phyloP scores from a whole-genome alignment of 2,797 vertebrate species.

The Chloroceryle amazona region DNA sequence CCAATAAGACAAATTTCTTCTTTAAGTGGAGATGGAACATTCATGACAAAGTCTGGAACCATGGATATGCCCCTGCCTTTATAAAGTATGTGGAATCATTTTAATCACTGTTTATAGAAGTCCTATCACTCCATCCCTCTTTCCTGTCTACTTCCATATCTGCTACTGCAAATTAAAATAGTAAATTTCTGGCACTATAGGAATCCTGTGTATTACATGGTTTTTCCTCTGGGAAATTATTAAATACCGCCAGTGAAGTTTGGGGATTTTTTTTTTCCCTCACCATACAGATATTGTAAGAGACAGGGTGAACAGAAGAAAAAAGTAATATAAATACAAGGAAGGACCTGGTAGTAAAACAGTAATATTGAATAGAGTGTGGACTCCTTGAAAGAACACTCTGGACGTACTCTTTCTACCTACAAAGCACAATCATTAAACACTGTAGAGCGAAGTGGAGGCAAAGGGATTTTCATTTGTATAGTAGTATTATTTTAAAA shows the following conservation, averaged over 20 bases:
- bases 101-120: conserved; percentile 3
- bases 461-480: neutral
- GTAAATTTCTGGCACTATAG: neutral
- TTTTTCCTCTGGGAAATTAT: conserved; percentile 5
- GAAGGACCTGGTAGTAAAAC: neutral
- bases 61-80: neutral
- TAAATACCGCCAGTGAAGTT: neutral
- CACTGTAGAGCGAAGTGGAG: neutral
- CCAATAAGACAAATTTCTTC: neutral
- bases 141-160: conserved; percentile 29
- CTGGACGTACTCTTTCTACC: neutral
- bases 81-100: neutral
- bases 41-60: neutral
- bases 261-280: neutral
- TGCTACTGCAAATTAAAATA: conserved; percentile 11
- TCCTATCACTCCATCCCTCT: conserved; percentile 17
- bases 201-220: neutral
- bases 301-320: neutral
- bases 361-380: neutral
- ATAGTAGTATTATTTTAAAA: neutral
- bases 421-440: neutral
- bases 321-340: neutral
- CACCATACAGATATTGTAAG: neutral
- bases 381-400: neutral
- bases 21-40: neutral